Evolutionary conservation across 2,797 vertebrate genomes (phyloP).

Genomic region (Diglossa cyanea): DNA sequence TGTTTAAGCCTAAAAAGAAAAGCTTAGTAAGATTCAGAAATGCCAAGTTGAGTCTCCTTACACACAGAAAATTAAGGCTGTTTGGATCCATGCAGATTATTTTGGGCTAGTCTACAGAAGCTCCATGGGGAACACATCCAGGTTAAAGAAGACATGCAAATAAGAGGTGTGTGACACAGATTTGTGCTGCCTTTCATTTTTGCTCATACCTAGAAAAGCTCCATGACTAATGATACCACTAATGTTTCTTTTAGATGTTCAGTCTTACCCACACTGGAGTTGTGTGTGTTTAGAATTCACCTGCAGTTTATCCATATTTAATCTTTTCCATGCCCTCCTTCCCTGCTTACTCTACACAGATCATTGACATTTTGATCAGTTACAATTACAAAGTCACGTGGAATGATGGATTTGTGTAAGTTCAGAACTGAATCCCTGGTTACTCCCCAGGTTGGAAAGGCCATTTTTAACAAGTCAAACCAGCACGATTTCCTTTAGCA

Average conservation of each 20-base stretch:
- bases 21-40: neutral
- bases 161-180: neutral
- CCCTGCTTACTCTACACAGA: neutral
- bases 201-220: neutral
- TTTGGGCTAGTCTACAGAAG: neutral
- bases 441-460: neutral
- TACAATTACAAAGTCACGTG: neutral
- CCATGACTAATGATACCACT: neutral
- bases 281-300: neutral
- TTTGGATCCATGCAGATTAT: neutral
- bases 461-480: neutral
- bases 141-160: neutral
- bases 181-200: neutral
- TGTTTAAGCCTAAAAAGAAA: conserved; percentile 31
- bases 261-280: neutral
- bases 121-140: neutral
- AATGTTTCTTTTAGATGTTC: neutral
- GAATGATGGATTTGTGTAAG: neutral
- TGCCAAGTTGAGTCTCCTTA: neutral
- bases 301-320: neutral
- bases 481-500: neutral
- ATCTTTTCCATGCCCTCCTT: neutral
- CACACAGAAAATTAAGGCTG: neutral
- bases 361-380: neutral
- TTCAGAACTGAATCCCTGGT: neutral